A percentile compares a stretch with the other conserved stretches of the same genome.
These are phyloP conservation scores for Drosophila emarginata DNA, from an alignment of 2,888 invertebrate genomes.

Conservation along the genomic window DNA sequence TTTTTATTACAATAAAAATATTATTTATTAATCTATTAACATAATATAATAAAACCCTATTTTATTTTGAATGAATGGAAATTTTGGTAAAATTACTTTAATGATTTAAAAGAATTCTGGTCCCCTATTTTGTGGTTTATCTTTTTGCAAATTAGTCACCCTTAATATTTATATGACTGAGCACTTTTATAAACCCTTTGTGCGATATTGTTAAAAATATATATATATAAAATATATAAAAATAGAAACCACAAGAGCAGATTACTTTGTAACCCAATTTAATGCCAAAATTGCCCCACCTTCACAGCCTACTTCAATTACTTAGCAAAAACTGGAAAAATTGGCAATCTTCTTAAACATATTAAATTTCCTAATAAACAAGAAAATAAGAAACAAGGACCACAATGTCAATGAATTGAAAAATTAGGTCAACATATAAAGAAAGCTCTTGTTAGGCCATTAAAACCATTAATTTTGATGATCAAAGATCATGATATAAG, in stretches of 20 bases:
- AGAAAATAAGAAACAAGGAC: too few species aligned
- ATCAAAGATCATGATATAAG: conserved; percentile 43
- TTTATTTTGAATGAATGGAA: too few species aligned
- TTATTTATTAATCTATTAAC: conserved; percentile 78
- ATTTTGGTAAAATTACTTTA: too few species aligned
- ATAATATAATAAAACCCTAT: too few species aligned
- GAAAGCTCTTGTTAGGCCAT: conserved; percentile 22
- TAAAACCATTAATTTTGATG: conserved; percentile 37
- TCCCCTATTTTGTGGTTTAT: too few species aligned
- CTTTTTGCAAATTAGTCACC: too few species aligned
- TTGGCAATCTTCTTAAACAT: conserved; percentile 30
- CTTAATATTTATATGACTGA: too few species aligned
- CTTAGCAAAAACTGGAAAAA: conserved; percentile 12
- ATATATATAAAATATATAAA: too few species aligned
- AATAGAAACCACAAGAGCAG: not conserved
- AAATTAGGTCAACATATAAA: conserved; percentile 39
- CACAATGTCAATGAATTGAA: conserved; percentile 21
- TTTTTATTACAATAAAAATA: conserved; percentile 81
- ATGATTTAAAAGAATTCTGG: too few species aligned
- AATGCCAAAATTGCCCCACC: not conserved
- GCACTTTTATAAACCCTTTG: not conserved
- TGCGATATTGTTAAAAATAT: not conserved
- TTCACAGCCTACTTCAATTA: too few species aligned
- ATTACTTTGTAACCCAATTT: not conserved
- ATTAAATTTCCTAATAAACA: conserved; percentile 35